These are phyloP conservation scores for Drosophila pegasa DNA, from an alignment of 2,888 invertebrate species.

Conservation along the genomic window DNA sequence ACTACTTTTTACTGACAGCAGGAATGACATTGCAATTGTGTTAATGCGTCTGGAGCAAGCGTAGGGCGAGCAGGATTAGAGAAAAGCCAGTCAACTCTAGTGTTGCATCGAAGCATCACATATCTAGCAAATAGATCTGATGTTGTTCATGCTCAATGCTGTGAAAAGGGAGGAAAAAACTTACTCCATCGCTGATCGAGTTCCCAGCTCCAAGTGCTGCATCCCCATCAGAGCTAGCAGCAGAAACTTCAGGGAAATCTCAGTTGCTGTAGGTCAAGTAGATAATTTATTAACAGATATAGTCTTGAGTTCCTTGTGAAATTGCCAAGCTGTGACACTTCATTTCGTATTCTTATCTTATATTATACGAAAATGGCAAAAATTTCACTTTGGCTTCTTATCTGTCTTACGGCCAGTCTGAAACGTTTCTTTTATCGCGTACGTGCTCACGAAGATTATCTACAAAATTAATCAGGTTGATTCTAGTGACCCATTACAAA, in stretches of 20 bases:
- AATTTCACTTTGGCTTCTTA: neutral
- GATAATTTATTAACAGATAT: neutral
- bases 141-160: too few species aligned
- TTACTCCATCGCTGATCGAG: too few species aligned
- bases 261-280: slow-evolving; percentile 40
- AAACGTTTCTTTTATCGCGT: neutral
- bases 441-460: neutral
- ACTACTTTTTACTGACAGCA: too few species aligned
- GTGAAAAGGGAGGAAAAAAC: too few species aligned
- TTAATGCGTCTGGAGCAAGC: too few species aligned
- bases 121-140: too few species aligned
- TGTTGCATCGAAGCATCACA: too few species aligned
- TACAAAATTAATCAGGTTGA: neutral
- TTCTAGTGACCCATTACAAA: too few species aligned
- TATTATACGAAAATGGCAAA: neutral
- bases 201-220: too few species aligned
- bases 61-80: too few species aligned
- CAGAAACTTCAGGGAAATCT: slow-evolving; percentile 13
- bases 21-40: too few species aligned
- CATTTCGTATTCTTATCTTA: neutral
- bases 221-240: slow-evolving; percentile 52
- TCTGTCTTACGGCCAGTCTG: neutral
- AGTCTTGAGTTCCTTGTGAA: neutral
- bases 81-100: too few species aligned
- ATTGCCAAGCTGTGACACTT: neutral